phyloP scores from a whole-genome alignment of 2,797 vertebrate genomes.

The Podarcis lilfordi region DNA sequence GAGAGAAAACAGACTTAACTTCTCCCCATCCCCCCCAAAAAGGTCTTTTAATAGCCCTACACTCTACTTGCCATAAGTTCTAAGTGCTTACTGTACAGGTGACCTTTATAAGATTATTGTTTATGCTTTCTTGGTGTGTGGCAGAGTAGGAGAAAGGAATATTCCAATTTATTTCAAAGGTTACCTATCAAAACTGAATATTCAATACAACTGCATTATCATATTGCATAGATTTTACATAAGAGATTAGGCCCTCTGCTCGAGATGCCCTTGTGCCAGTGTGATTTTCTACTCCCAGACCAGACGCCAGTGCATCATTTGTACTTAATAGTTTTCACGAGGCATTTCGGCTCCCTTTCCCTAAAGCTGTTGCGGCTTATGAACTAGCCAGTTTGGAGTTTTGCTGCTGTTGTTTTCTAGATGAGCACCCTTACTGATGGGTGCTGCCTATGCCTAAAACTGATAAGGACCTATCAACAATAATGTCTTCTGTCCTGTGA shows the following conservation, averaged over 20 bases:
- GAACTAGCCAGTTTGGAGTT: not conserved
- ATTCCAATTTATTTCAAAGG: slow-evolving; percentile 87
- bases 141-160: slow-evolving; percentile 73
- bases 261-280: slow-evolving; percentile 54
- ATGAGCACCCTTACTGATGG: not conserved
- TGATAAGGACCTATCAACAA: not conserved
- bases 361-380: slow-evolving; percentile 1
- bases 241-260: slow-evolving; percentile 56
- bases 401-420: not conserved
- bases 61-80: slow-evolving; percentile 60
- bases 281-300: slow-evolving; percentile 46
- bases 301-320: not conserved
- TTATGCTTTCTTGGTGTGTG: slow-evolving; percentile 74
- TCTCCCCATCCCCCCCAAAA: slow-evolving; percentile 22
- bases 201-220: slow-evolving; percentile 76
- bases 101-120: slow-evolving; percentile 83
- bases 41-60: slow-evolving; percentile 60
- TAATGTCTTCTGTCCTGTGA: no score
- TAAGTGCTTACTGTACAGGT: slow-evolving; percentile 68
- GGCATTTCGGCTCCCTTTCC: not conserved
- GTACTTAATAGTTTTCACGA: not conserved
- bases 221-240: slow-evolving; percentile 68
- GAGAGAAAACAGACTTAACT: slow-evolving; percentile 50
- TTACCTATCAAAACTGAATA: slow-evolving; percentile 82
- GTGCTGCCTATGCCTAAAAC: not conserved